These are phyloP conservation scores for Chymomyza costata DNA, from an alignment of 1,140 invertebrate genomes.

Conservation along the genomic window DNA sequence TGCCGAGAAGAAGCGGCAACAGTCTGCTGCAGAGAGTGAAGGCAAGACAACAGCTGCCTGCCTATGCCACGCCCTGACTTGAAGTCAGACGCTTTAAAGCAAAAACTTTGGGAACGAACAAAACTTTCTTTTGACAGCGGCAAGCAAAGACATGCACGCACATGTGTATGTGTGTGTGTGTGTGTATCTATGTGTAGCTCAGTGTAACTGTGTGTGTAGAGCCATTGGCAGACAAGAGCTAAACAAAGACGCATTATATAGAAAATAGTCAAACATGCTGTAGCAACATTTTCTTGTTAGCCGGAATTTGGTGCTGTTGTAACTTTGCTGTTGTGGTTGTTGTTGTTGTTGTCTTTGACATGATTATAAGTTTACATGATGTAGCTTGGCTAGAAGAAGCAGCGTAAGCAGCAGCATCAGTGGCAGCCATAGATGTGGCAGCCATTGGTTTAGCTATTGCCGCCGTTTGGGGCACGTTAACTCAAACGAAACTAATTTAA, in stretches of 20 bases:
- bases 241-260: too few relatives aligned
- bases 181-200: too few relatives aligned
- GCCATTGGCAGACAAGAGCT: slow-evolving; percentile 22
- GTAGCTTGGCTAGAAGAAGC: too few relatives aligned
- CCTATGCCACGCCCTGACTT: neutral
- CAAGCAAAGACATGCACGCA: neutral
- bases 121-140: slow-evolving; percentile 40
- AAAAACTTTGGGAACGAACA: slow-evolving; percentile 1
- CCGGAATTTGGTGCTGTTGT: slow-evolving; percentile 14
- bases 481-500: slow-evolving; percentile 74
- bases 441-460: too few relatives aligned
- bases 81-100: slow-evolving; percentile 6
- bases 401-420: too few relatives aligned
- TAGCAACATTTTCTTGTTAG: slow-evolving; percentile 43
- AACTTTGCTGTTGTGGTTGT: neutral
- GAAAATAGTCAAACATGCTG: too few relatives aligned
- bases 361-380: slow-evolving; percentile 68
- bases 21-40: slow-evolving; percentile 13
- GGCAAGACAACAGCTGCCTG: neutral
- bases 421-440: too few relatives aligned
- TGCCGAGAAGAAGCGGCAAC: neutral
- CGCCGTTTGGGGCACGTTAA: slow-evolving; percentile 62
- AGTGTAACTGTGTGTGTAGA: too few relatives aligned
- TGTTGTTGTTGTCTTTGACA: slow-evolving; percentile 58
- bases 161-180: too few relatives aligned